Evolutionary conservation across 2,888 invertebrate genomes (phyloP).

Genomic region (Lutraria lutraria): DNA sequence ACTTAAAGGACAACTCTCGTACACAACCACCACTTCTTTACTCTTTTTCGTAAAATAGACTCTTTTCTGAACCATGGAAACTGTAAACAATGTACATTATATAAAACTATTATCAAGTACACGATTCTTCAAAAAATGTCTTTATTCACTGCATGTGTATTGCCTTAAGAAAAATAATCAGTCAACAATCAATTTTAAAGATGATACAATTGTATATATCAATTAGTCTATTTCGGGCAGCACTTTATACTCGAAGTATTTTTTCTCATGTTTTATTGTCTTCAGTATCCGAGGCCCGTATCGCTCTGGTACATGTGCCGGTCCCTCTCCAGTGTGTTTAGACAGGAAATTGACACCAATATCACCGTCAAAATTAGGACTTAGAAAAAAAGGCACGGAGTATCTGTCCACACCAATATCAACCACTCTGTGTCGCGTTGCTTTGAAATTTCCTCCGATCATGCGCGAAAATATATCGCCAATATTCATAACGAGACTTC

Average conservation of each 20-base stretch:
- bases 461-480: constrained; percentile 74
- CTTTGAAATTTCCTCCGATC: constrained; percentile 72
- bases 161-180: no score
- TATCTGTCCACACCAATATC: constrained; percentile 69
- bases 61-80: no score
- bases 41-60: no score
- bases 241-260: constrained; percentile 74
- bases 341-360: constrained; percentile 66
- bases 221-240: constrained; percentile 73
- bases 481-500: constrained; percentile 76
- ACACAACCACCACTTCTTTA: no score
- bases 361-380: constrained; percentile 69
- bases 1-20: no score
- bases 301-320: constrained; percentile 57
- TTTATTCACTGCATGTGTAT: no score
- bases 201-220: no score
- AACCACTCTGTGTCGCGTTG: constrained; percentile 73
- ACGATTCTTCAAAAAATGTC: no score
- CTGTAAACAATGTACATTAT: no score
- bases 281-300: constrained; percentile 64
- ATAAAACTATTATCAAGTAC: no score
- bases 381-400: constrained; percentile 75
- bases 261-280: constrained; percentile 64
- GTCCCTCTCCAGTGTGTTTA: constrained; percentile 51
- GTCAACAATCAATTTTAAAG: no score